Evolutionary conservation across 2,113 vertebrate species (phyloP).

Genomic region (Gopherus flavomarginatus): DNA sequence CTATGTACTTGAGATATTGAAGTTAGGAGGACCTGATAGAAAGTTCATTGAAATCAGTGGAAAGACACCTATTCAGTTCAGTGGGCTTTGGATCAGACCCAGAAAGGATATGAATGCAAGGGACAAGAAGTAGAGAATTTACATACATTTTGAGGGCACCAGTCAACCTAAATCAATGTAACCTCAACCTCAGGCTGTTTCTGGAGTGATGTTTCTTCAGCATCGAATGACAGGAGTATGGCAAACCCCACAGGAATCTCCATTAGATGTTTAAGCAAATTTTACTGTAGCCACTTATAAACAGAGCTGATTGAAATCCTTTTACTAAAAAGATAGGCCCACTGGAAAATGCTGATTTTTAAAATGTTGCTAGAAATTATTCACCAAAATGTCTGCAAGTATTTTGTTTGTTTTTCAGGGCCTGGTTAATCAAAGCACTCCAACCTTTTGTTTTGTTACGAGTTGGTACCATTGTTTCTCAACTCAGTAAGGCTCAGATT

Average conservation of each 20-base stretch:
- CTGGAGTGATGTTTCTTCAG: neutral
- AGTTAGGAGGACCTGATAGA: neutral
- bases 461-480: neutral
- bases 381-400: neutral
- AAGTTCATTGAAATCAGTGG: neutral
- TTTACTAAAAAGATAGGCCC: neutral
- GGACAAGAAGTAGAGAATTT: neutral
- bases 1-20: neutral
- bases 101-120: neutral
- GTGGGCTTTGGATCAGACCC: neutral
- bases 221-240: neutral
- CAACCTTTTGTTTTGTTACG: neutral
- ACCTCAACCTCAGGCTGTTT: neutral
- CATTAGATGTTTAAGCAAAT: neutral
- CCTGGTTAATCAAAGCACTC: neutral
- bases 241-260: neutral
- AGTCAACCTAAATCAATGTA: neutral
- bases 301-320: neutral
- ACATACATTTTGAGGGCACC: neutral
- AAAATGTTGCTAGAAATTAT: neutral
- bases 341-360: neutral
- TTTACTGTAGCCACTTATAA: neutral
- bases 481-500: neutral
- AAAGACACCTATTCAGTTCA: neutral
- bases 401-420: neutral